Conservation (phyloP, 2,797 vertebrate species). For the Hippocampus kuda region DNA sequence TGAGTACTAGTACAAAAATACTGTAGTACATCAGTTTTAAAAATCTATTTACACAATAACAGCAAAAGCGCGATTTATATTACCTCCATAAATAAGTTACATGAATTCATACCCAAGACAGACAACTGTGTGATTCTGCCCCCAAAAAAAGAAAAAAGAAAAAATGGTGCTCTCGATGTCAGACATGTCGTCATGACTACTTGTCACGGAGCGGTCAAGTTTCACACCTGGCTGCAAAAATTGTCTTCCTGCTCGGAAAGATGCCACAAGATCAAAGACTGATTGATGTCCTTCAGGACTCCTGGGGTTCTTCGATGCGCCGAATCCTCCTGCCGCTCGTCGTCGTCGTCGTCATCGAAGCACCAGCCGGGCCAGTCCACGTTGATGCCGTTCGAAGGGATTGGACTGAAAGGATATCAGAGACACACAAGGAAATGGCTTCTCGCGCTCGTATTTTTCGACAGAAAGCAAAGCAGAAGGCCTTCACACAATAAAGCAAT, state of each 20-base stretch:
- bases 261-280: slow-evolving; percentile 18
- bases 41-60: slow-evolving; percentile 22
- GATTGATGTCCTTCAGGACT: slow-evolving; percentile 31
- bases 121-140: neutral
- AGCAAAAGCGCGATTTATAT: slow-evolving; percentile 2
- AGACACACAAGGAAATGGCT: neutral
- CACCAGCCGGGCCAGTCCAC: slow-evolving; percentile 71
- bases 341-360: slow-evolving; percentile 57
- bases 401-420: slow-evolving; percentile 28
- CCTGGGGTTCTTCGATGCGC: slow-evolving; percentile 16
- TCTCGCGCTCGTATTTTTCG: no score
- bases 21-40: neutral
- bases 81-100: slow-evolving; percentile 8
- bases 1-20: neutral
- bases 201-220: neutral
- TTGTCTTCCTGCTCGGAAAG: slow-evolving; percentile 43
- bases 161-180: neutral
- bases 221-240: slow-evolving; percentile 60
- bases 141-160: neutral
- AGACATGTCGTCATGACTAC: neutral
- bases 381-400: slow-evolving; percentile 42
- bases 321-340: slow-evolving; percentile 6
- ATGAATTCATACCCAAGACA: slow-evolving; percentile 21
- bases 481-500: no score
- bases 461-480: no score